Evolutionary conservation across 2,888 invertebrate genomes (phyloP), one percentile per base, ranked within the genome.

Genomic region (Ernsta delagoae): DNA sequence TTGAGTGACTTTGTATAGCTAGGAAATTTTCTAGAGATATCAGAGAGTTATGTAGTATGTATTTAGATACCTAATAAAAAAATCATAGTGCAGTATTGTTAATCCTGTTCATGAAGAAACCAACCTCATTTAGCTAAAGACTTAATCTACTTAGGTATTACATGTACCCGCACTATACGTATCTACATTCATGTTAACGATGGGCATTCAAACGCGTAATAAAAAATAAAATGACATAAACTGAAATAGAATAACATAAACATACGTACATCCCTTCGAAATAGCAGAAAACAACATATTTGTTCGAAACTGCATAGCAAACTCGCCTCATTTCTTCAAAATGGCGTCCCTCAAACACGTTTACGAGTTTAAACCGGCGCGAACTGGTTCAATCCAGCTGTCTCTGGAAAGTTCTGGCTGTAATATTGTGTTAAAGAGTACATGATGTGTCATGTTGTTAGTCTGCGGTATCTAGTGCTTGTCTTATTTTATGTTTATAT

Each of bases 281-380:
- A 45, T 36, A 43, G 54, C 11, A 5, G 31, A 57, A 43, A 45
- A 65, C 24, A 56, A 56, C 41, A 24, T 24, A 24, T 65, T 65
- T 66, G 59, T 53, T n/a, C 41, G 53, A 50, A 53, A 66, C 43
- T 53, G 41, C 60, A 67, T 54, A 53, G 43, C 34, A 45, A 60
- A 54, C 45, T 60, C 66, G 67, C 67, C 39, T 61, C 67, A 61
- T 67, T 67, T 67, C 67, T 67, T 56, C 67, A 67, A 48, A 67
- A 56, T 61, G 36, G 61, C 66, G 56, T 67, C 56, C 67, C 61
- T 67, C 43, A 57, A 67, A 67, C 45, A 61, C 67, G 71, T 68
- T 67, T 71, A 75, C 75, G 65, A 70, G 75, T 71, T 75, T 68
- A 67, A 70, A 70, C 68, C 70, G 70, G 65, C 60, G 65, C 53